Conservation (phyloP, 2,888 invertebrate genomes). For the Stegophylla sp. region DNA sequence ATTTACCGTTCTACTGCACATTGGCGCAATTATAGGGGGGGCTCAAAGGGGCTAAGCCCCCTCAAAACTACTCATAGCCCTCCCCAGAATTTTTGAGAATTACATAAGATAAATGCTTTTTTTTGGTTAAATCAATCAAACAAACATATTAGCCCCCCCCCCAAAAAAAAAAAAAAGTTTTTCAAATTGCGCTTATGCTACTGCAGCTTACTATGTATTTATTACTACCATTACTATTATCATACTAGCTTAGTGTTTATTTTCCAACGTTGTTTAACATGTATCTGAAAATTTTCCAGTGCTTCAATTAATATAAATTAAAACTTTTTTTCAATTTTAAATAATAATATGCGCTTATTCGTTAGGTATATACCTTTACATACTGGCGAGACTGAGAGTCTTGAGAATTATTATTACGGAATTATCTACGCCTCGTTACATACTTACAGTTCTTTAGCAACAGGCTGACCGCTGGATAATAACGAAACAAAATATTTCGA, state of each 20-base stretch:
- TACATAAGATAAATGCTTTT: too few relatives aligned
- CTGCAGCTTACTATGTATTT: neutral
- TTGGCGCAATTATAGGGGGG: too few relatives aligned
- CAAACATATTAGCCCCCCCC: too few relatives aligned
- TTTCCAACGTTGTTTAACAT: neutral
- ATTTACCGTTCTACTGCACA: too few relatives aligned
- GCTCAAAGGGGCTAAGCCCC: too few relatives aligned
- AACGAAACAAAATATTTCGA: conserved; percentile 17
- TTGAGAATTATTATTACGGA: conserved; percentile 3
- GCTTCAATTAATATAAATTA: neutral
- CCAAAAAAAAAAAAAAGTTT: too few relatives aligned
- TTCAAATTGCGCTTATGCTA: too few relatives aligned
- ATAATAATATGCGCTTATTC: neutral
- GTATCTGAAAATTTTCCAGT: conserved; percentile 20
- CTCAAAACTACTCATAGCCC: too few relatives aligned
- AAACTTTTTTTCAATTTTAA: neutral
- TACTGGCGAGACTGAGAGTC: neutral
- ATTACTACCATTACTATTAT: too few relatives aligned
- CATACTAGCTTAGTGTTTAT: neutral
- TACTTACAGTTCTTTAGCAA: neutral
- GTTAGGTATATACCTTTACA: too few relatives aligned
- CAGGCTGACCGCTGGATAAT: neutral
- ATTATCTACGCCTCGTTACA: neutral
- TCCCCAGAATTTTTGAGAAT: too few relatives aligned
- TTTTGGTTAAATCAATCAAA: too few relatives aligned